A percentile compares a stretch with the other conserved stretches of the same genome.
Conservation (phyloP, 2,888 invertebrate genomes). For the Scaeva pyrastri region DNA sequence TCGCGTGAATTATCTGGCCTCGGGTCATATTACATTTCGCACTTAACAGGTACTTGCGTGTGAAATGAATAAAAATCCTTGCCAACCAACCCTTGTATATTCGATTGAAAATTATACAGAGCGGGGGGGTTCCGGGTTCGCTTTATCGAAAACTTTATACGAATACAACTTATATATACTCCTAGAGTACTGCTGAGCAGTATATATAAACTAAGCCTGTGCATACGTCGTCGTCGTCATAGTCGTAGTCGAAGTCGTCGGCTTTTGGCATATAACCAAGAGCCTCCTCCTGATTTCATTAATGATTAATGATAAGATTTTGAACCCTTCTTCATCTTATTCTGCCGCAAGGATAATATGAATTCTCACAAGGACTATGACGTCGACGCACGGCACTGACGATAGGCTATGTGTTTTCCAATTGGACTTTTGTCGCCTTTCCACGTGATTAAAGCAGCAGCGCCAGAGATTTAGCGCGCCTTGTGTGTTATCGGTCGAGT, state of each 20-base stretch:
- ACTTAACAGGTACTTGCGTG: constrained; percentile 76
- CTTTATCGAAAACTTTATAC: background rate
- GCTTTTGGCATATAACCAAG: constrained; percentile 28
- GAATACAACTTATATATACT: background rate
- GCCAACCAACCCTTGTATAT: constrained; percentile 54
- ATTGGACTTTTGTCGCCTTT: constrained; percentile 83
- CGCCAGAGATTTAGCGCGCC: constrained; percentile 43
- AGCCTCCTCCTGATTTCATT: constrained; percentile 66
- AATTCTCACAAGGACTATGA: constrained; percentile 39
- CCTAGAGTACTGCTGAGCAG: background rate
- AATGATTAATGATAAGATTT: constrained; percentile 75
- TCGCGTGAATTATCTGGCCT: constrained; percentile 74
- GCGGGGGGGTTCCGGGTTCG: background rate
- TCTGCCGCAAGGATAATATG: constrained; percentile 57
- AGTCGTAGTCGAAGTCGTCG: background rate
- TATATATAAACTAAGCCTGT: constrained; percentile 49
- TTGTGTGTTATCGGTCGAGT: constrained; percentile 43
- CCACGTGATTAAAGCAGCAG: constrained; percentile 81
- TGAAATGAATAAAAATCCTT: constrained; percentile 62
- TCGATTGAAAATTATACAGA: background rate
- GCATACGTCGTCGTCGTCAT: constrained; percentile 45
- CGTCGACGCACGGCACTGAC: constrained; percentile 9
- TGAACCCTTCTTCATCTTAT: constrained; percentile 60
- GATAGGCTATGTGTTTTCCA: constrained; percentile 43
- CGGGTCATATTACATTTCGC: constrained; percentile 75